Conservation (phyloP, 2,113 vertebrate species). For the Melanocharis versteri region DNA sequence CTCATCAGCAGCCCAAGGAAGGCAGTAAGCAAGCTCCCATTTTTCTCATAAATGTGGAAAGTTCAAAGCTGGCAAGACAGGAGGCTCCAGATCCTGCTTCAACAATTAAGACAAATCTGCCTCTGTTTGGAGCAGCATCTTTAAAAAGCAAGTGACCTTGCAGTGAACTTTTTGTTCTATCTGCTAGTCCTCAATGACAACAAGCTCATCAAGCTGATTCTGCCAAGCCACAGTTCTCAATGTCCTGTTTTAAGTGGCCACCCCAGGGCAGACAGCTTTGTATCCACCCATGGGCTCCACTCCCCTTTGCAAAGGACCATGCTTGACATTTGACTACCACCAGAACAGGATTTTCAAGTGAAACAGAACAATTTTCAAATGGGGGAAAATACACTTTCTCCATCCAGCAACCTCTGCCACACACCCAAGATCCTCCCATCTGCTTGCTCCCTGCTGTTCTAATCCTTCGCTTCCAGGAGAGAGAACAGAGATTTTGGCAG, state of each 20-base stretch:
- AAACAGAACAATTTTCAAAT: not conserved
- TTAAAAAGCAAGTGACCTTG: conserved; percentile 16
- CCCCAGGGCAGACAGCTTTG: not conserved
- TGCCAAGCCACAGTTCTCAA: not conserved
- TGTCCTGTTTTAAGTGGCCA: not conserved
- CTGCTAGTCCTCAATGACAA: not conserved
- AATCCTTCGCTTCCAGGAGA: not conserved
- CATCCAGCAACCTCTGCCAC: not conserved
- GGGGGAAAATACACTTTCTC: not conserved
- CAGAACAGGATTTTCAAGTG: not conserved
- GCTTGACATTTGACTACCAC: not conserved
- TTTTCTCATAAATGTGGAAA: not conserved
- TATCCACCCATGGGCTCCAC: not conserved
- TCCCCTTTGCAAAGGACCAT: not conserved
- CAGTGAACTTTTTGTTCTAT: not conserved
- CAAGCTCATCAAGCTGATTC: not conserved
- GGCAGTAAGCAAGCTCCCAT: not conserved
- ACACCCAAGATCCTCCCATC: not conserved
- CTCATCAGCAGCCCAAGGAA: not conserved
- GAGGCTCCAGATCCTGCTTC: not conserved
- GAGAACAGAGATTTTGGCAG: conserved; percentile 7
- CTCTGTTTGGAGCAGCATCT: not conserved
- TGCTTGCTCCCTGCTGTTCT: not conserved
- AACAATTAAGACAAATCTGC: not conserved
- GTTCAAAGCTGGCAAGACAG: conserved; percentile 9